Evolutionary conservation across 2,797 vertebrate species (phyloP), one percentile per base, ranked within the genome.

Genomic region (Acanthiza pusilla): DNA sequence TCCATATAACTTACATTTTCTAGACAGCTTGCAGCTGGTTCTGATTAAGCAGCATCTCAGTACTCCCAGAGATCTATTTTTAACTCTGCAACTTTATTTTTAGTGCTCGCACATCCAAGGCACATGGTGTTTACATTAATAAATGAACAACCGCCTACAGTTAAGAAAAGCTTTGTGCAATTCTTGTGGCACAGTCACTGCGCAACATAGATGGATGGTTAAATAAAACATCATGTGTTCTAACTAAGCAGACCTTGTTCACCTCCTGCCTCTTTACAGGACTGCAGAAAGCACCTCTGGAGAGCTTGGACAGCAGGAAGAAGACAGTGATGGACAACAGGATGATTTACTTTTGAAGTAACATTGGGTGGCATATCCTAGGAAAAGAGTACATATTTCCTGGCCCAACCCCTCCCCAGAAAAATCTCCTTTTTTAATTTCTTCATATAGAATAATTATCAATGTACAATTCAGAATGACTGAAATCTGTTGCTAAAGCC

Each of bases 1-100:
- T 98, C 96, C 97, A 93, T 98, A 93, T 97, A 98, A 98, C 97
- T 97, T 97, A 96, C 76, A 96, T 98, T 98, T 98, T 98, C 97
- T 97, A 98, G 97, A 98, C 98, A 98, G 98, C 97, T 97, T 98
- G 97, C 98, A 98, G 98, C 98, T 98, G 98, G 97, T 97, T 98
- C 98, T 98, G 97, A 98, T 98, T 98, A 98, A 97, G 97, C 96
- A 97, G 96, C 97, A 98, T 98, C 96, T 97, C 97, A 97, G 96
- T 96, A 96, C 97, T 97, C 97, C 89, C 94, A 96, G 91, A 92
- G 92, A 96, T 91, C 97, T 98, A 98, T 98, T 98, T 98, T 98
- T 98, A 98, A 96, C 96, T 84, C 91, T 83, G 87, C 75, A 90
- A 93, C 94, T 97, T 88, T 98, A 98, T 98, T 98, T 98, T 98